A percentile compares a stretch with the other conserved stretches of the same genome.
These are phyloP conservation scores for Pantelozetes paolii DNA, from an alignment of 2,888 invertebrate genomes.

Conservation along the genomic window DNA sequence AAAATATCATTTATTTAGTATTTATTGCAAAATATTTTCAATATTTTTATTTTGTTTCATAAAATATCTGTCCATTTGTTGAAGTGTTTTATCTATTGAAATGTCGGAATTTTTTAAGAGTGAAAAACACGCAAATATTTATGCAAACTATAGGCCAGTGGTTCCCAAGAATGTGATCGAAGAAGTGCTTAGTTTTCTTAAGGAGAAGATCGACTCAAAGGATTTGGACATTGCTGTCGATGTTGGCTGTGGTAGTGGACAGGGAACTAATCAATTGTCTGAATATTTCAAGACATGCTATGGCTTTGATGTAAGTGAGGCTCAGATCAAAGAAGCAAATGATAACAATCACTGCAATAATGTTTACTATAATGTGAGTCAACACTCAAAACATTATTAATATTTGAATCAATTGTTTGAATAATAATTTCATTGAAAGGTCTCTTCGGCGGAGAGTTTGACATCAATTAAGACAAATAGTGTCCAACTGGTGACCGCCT, in stretches of 20 bases:
- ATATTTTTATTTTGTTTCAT: no score
- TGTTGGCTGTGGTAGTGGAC: constrained; percentile 58
- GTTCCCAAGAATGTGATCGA: constrained; percentile 36
- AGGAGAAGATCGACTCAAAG: constrained; percentile 37
- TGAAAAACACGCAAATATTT: constrained; percentile 14
- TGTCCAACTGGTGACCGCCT: constrained; percentile 54
- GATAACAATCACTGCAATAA: constrained; percentile 32
- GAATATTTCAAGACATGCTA: constrained; percentile 54
- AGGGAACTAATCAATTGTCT: constrained; percentile 54
- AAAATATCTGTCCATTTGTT: no score
- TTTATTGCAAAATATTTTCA: no score
- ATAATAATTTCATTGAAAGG: no score
- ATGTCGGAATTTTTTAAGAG: no score
- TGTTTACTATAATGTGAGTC: constrained; percentile 20
- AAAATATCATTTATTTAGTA: no score
- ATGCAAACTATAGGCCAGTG: constrained; percentile 29
- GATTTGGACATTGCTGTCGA: constrained; percentile 53
- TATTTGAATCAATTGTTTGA: no score
- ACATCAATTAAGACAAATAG: constrained; percentile 49
- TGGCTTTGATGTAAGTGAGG: constrained; percentile 55
- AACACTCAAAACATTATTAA: no score
- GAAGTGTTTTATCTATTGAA: no score
- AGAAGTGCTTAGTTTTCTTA: constrained; percentile 36
- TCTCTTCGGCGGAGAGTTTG: constrained; percentile 53
- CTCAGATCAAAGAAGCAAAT: constrained; percentile 53